Evolutionary conservation across 1,140 invertebrate species (phyloP).

Genomic region (Cephus cinctus): DNA sequence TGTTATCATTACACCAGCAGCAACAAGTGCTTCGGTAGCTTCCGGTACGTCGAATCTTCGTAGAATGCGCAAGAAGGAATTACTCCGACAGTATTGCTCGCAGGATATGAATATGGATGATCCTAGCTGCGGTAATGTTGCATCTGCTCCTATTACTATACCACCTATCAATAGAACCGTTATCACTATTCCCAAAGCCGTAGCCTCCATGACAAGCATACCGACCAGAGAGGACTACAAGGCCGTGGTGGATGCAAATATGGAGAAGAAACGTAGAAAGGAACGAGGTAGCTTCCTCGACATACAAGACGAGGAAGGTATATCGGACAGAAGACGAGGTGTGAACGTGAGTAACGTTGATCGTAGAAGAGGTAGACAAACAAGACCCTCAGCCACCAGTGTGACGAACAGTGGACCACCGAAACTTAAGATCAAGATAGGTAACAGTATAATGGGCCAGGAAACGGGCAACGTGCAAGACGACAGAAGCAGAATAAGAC

Average conservation of each 20-base stretch:
- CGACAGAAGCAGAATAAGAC: conserved; percentile 63
- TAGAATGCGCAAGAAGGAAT: conserved; percentile 86
- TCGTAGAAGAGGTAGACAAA: conserved; percentile 59
- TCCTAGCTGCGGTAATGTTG: conserved; percentile 54
- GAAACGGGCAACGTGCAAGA: conserved; percentile 42
- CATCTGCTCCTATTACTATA: conserved; percentile 58
- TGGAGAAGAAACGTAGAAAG: conserved; percentile 71
- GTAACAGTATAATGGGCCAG: conserved; percentile 60
- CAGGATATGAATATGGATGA: conserved; percentile 85
- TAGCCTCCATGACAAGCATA: conserved; percentile 81
- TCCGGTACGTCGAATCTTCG: conserved; percentile 72
- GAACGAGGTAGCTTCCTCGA: conserved; percentile 48
- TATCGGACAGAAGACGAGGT: conserved; percentile 40
- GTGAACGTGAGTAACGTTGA: conserved; percentile 42
- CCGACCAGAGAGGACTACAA: conserved; percentile 82
- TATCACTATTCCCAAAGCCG: conserved; percentile 83
- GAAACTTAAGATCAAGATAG: conserved; percentile 83
- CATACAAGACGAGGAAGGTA: conserved; percentile 41
- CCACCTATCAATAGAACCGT: conserved; percentile 68
- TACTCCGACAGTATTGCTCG: conserved; percentile 80
- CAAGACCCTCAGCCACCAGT: conserved; percentile 33
- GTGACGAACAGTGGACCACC: conserved; percentile 57
- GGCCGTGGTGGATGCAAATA: conserved; percentile 62
- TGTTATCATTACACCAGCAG: conserved; percentile 53
- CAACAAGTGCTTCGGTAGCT: conserved; percentile 43